These are phyloP conservation scores for Choloepus hoffmanni DNA, from an alignment of 2,113 vertebrate genomes.

Conservation along the genomic window DNA sequence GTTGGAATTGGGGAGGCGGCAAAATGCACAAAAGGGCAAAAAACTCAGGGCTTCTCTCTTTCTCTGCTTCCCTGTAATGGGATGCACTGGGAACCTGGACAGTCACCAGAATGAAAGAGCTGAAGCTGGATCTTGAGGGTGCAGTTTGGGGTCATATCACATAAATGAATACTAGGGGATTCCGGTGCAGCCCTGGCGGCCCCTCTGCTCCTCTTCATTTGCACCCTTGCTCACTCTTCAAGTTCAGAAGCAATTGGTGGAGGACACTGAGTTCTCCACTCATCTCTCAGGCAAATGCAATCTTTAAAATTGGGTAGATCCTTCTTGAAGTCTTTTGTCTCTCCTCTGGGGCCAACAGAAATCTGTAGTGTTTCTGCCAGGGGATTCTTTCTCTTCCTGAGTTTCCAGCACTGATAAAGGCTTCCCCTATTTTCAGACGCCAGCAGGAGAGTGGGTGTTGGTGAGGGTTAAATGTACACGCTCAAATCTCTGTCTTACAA, in stretches of 20 bases:
- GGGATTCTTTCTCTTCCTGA: neutral
- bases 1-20: neutral
- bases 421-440: neutral
- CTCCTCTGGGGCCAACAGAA: neutral
- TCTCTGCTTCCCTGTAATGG: no score
- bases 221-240: neutral
- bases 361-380: neutral
- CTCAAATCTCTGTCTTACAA: slow-evolving; percentile 5
- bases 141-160: neutral
- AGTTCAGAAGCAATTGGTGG: neutral
- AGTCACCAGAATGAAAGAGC: neutral
- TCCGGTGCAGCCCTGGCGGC: neutral
- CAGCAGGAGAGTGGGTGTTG: neutral
- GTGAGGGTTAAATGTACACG: neutral
- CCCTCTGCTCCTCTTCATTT: fast-evolving
- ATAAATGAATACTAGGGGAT: neutral
- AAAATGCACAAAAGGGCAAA: neutral
- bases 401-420: neutral
- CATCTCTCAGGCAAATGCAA: neutral
- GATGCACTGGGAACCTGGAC: neutral
- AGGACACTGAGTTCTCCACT: neutral
- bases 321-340: neutral
- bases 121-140: neutral
- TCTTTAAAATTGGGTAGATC: neutral
- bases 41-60: neutral